Base-by-base conservation (phyloP, 1,140 invertebrate genomes). In the Sycophila sp. region DNA sequence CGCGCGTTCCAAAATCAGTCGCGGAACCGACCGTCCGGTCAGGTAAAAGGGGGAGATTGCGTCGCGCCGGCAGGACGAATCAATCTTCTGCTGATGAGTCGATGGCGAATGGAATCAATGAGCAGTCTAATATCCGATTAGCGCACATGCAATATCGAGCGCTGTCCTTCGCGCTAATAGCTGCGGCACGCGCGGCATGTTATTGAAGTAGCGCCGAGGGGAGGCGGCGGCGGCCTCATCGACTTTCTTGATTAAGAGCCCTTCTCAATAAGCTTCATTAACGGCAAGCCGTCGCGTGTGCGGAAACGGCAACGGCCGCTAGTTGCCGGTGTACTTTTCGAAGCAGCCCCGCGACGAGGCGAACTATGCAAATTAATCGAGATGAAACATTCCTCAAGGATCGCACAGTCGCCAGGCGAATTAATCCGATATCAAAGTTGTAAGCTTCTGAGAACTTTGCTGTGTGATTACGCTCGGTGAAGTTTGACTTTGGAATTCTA, bases 81-180 rank as follows among this genome's bases (percentile, higher is more conserved):
- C 58, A 69, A 69, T 69, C 56, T 55, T 60, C 42, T 34, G 30
- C 1, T 62, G 42, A 69, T 69, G 55, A 69, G 56, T n/a, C 22
- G 17, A 58, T 45, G n/a, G 47, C 6, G 24, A 53, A 53, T 53
- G 7, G 56, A 69, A 59, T 59, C 30, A 49, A 67, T 75, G 69
- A 66, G 65, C 63, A 73, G 71, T 75, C 70, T 74, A 77, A 77
- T 75, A 77, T 75, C 74, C 74, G 74, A 75, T 74, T 73, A 75
- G 72, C 72, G 69, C 51, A 71, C 56, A 49, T 34, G 34, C 59
- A 53, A 73, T 71, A 62, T 60, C 22, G 47, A 11, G 51, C n/a
- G 32, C 28, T 6, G 49, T 11, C 22, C n/a, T n/a, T 49, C 17
- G 42, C 53, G 47, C 56, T 62, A 42, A 65, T 63, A 24, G 49